Evolutionary conservation across 2,113 vertebrate genomes (phyloP).

Genomic region (Chelonoidis abingdonii): DNA sequence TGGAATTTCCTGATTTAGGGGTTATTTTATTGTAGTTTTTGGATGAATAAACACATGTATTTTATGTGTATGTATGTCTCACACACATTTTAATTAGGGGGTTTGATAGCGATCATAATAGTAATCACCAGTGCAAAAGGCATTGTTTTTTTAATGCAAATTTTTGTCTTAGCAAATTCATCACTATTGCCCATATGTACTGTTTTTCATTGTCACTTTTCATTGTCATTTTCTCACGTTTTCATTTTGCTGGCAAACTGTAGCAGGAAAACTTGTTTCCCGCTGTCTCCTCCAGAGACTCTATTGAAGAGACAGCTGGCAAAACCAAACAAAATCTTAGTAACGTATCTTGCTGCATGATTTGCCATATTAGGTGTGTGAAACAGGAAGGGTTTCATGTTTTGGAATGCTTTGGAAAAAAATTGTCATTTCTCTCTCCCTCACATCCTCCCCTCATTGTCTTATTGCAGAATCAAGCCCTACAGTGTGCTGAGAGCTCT

Average conservation of each 20-base stretch:
- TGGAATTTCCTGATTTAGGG: constrained; percentile 16
- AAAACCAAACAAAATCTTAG: not conserved
- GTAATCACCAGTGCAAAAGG: not conserved
- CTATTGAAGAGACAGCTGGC: constrained; percentile 2
- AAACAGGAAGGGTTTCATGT: constrained; percentile 5
- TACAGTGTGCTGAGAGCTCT: not conserved
- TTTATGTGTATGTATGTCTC: rapidly evolving
- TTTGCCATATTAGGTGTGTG: constrained; percentile 47
- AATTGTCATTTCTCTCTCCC: not conserved
- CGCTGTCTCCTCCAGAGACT: constrained; percentile 4
- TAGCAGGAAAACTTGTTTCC: not conserved
- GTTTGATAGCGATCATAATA: not conserved
- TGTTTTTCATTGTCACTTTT: constrained; percentile 56
- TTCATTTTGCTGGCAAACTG: constrained; percentile 50
- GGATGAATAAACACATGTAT: not conserved
- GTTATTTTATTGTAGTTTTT: not conserved
- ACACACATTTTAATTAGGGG: not conserved
- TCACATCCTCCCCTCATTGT: not conserved
- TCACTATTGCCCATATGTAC: not conserved
- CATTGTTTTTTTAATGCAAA: constrained; percentile 32
- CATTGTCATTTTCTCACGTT: constrained; percentile 60
- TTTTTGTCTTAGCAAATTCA: constrained; percentile 19
- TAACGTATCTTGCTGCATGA: not conserved
- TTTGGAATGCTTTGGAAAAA: not conserved
- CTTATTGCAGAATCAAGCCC: not conserved